These are phyloP conservation scores for Unio pictorum DNA, from an alignment of 2,888 invertebrate genomes.

Conservation along the genomic window DNA sequence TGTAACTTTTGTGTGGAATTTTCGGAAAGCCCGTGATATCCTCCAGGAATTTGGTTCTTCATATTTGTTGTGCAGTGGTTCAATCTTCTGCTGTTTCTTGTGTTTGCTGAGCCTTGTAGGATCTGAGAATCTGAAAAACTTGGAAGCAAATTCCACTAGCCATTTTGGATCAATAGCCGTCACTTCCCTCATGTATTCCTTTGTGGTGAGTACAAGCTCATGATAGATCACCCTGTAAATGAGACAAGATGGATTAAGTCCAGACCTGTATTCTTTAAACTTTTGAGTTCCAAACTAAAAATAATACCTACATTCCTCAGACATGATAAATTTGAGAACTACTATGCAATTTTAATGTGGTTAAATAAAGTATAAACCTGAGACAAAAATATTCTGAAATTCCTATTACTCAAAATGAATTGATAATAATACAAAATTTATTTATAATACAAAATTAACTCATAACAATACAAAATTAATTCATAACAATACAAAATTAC, in stretches of 20 bases:
- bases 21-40: conserved; percentile 80
- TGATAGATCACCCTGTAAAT: conserved; percentile 92
- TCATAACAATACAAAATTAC: no score
- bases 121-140: conserved; percentile 99
- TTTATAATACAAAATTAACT: no score
- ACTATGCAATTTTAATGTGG: no score
- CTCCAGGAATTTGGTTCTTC: conserved; percentile 99
- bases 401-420: no score
- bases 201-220: conserved; percentile 97
- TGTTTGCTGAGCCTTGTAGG: conserved; percentile 98
- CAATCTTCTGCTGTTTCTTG: conserved; percentile 98
- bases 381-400: no score
- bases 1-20: conserved; percentile 71
- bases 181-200: conserved; percentile 99
- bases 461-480: no score
- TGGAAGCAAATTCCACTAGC: conserved; percentile 99
- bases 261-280: no score
- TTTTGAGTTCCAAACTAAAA: no score
- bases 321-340: no score
- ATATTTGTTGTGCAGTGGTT: conserved; percentile 98
- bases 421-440: no score
- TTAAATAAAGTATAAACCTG: no score
- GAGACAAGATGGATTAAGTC: not conserved
- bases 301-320: no score
- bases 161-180: conserved; percentile 77